Evolutionary conservation across 2,888 invertebrate genomes (phyloP).

Genomic region (Melikaiella ostensackeni): DNA sequence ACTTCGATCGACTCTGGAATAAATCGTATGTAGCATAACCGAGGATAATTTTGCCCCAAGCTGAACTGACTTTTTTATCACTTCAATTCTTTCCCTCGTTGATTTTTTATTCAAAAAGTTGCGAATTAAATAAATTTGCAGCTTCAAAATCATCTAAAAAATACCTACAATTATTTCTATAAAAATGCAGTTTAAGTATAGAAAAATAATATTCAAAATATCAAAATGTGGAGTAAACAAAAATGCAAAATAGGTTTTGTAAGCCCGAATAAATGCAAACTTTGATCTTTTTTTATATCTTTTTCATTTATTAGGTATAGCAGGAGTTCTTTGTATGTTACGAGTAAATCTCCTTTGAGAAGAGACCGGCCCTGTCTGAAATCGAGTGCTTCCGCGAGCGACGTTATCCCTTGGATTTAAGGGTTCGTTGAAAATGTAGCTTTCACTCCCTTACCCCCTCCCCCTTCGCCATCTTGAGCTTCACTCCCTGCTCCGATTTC

Average conservation of each 20-base stretch:
- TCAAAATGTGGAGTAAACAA: not conserved
- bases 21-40: constrained; percentile 48
- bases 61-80: constrained; percentile 12
- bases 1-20: not conserved
- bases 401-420: constrained; percentile 69
- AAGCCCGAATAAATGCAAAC: constrained; percentile 16
- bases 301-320: constrained; percentile 39
- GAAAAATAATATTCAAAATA: not conserved
- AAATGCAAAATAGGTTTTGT: constrained; percentile 25
- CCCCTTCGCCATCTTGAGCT: constrained; percentile 53
- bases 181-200: too few species aligned
- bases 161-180: too few species aligned
- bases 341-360: constrained; percentile 38
- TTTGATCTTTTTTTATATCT: constrained; percentile 34
- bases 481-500: constrained; percentile 47
- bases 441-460: constrained; percentile 51
- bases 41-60: constrained; percentile 40
- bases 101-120: constrained; percentile 56
- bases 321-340: constrained; percentile 33
- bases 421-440: constrained; percentile 64
- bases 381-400: constrained; percentile 54
- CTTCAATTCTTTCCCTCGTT: constrained; percentile 47
- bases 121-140: too few species aligned
- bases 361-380: constrained; percentile 40
- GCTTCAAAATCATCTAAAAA: too few species aligned